phyloP scores from a whole-genome alignment of 2,113 vertebrate genomes.

The Mastomys natalensis region DNA sequence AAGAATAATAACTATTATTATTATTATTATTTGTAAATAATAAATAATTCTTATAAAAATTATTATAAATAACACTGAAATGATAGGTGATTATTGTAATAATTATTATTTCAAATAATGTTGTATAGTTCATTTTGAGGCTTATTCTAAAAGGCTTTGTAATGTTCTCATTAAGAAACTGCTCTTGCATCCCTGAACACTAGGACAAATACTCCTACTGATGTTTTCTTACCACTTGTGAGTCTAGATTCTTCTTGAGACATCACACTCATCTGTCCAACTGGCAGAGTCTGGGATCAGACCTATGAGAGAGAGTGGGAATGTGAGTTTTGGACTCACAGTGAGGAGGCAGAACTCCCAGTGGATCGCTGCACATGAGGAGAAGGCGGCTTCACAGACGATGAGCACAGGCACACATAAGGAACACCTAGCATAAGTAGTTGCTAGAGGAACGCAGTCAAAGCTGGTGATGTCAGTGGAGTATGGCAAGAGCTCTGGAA shows the following conservation, averaged over 20 bases:
- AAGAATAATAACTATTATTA: not conserved
- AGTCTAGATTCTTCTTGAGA: not conserved
- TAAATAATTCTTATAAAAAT: not conserved
- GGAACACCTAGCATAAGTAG: not conserved
- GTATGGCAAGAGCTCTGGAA: not conserved
- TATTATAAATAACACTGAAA: too few species aligned
- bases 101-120: not conserved
- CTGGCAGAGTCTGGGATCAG: not conserved
- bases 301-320: not conserved
- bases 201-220: not conserved
- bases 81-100: too few species aligned
- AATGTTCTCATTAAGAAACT: not conserved
- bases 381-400: not conserved
- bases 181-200: not conserved
- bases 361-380: not conserved
- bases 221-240: not conserved
- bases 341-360: not conserved
- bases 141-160: not conserved
- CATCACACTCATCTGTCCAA: not conserved
- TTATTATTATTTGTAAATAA: not conserved
- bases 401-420: too few species aligned
- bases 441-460: not conserved
- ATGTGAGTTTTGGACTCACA: not conserved
- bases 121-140: not conserved
- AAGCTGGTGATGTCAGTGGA: not conserved